These are phyloP conservation scores for Tympanuchus pallidicinctus DNA, from an alignment of 2,113 vertebrate species.

Conservation along the genomic window DNA sequence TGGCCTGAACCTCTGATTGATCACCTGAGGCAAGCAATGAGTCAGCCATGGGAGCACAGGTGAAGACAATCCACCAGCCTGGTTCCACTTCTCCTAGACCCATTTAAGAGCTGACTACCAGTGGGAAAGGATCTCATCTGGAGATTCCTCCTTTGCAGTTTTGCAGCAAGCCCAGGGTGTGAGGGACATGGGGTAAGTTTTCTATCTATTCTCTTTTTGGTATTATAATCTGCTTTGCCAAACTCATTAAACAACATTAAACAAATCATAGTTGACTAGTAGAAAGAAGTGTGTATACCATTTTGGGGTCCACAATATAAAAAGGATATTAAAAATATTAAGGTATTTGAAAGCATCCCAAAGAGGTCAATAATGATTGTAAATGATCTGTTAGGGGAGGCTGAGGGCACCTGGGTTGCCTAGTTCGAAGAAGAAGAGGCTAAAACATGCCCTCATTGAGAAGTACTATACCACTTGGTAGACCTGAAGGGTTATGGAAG, in stretches of 20 bases:
- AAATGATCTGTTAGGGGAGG: not conserved
- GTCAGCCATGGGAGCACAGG: no score
- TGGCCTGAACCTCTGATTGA: no score
- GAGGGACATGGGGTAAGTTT: no score
- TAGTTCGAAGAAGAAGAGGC: not conserved
- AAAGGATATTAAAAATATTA: not conserved
- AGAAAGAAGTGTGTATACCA: not conserved
- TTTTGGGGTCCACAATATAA: not conserved
- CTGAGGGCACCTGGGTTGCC: not conserved
- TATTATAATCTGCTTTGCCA: no score
- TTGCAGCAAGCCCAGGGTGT: no score
- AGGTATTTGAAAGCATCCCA: not conserved
- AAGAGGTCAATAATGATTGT: not conserved
- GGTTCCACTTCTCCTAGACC: no score
- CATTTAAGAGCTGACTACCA: no score
- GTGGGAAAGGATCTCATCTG: no score
- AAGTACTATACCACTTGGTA: not conserved
- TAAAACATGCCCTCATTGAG: not conserved
- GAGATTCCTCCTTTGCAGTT: no score
- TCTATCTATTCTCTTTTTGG: no score
- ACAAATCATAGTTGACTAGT: not conserved
- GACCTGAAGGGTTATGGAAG: not conserved
- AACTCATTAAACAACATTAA: not conserved
- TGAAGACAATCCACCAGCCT: no score
- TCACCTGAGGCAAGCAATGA: no score